Percentiles rank a stretch among this genome's conserved stretches.
These are phyloP conservation scores for Callospermophilus lateralis DNA, from an alignment of 2,113 vertebrate species.

Conservation along the genomic window DNA sequence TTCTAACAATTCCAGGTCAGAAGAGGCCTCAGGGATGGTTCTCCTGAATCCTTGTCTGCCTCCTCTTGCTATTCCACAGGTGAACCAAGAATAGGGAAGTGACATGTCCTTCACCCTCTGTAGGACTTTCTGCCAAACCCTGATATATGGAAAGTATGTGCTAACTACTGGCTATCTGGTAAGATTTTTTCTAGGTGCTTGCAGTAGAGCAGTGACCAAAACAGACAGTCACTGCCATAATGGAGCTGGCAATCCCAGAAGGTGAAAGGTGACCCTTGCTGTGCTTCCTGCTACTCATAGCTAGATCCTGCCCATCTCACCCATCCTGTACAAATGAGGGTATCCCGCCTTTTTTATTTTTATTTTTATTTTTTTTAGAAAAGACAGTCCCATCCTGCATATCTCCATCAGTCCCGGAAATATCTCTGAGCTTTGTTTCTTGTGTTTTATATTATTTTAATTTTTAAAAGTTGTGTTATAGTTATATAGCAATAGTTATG, in stretches of 20 bases:
- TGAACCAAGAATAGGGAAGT: not conserved
- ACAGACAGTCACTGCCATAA: not conserved
- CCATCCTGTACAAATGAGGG: not conserved
- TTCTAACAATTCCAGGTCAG: not conserved
- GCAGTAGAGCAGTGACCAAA: not conserved
- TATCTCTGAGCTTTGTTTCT: conserved; percentile 16
- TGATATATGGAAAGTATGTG: not conserved
- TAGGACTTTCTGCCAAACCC: not conserved
- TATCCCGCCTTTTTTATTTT: not conserved
- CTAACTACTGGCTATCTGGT: too few species aligned
- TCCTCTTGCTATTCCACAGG: not conserved
- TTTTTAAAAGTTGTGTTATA: conserved; percentile 2
- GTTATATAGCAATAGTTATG: not conserved
- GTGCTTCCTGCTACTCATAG: not conserved
- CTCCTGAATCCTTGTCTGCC: not conserved
- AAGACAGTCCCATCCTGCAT: not conserved
- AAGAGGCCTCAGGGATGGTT: not conserved
- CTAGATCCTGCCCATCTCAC: not conserved
- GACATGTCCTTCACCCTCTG: not conserved
- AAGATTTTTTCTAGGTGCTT: not conserved
- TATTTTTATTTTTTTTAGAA: not conserved
- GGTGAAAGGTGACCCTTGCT: fast-evolving
- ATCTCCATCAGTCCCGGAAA: not conserved
- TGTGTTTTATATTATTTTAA: not conserved
- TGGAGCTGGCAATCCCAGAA: fast-evolving